Base-by-base conservation (phyloP, 1,140 invertebrate species). In the Colletes gigas region DNA sequence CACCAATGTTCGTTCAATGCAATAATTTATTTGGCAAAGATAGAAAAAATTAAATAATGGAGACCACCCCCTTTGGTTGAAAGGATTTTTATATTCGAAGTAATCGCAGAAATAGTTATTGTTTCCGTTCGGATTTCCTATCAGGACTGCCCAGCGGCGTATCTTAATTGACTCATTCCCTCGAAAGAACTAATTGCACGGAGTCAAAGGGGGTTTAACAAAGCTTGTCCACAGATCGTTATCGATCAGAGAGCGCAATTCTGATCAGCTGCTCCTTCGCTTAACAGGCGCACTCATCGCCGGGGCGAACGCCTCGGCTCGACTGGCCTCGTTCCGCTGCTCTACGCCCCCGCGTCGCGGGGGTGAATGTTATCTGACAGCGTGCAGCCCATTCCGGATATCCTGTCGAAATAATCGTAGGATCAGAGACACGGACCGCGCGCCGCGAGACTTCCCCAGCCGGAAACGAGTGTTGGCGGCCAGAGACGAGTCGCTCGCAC, bases 381-480 rank as follows among this genome's bases (percentile, higher is more conserved):
- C 68, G 74, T 15, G 83, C 84, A 82, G 88, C 81, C 65, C 83
- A 70, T 89, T 89, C 84, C 88, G 89, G 89, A 90, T 87, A 89
- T 89, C 89, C 85, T 84, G 82, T 88, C 81, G 83, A 88, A 89
- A 87, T 89, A 89, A 90, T 89, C 88, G 83, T 59, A 78, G 67
- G 71, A 89, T 89, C 83, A 84, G 80, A 86, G 85, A 88, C 88
- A 86, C 78, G 76, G 63, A 65, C 76, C 50, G 44, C 75, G 60
- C 39, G 70, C 17, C 3, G 39, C 15, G 80, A 63, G 60, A 59
- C 63, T 76, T 78, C 55, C 30, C 77, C 69, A 68, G 70, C 87
- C 88, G 88, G 88, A 88, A 88, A 87, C 83, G 73, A 71, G 73
- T 19, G 81, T 55, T 66, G 73, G 68, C 81, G 67, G 41, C 44